phyloP scores from a whole-genome alignment of 2,888 invertebrate genomes.

The Calameuta idolon region DNA sequence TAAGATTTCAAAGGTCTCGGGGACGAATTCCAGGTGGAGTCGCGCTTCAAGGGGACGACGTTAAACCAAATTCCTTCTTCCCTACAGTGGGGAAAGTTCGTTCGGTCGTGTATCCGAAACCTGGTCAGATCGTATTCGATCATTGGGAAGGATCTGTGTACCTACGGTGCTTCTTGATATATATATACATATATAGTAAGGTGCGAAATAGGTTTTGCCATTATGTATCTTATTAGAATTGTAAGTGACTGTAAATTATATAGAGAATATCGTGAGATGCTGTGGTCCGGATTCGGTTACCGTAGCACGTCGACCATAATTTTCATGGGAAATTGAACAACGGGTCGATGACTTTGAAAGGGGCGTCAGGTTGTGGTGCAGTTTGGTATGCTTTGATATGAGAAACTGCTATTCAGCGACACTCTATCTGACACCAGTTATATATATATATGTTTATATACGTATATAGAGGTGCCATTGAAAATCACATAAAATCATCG shows the following conservation, averaged over 20 bases:
- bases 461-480: background rate
- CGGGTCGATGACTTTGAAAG: slow-evolving; percentile 5
- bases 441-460: background rate
- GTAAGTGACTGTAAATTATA: background rate
- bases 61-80: background rate
- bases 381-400: slow-evolving; percentile 46
- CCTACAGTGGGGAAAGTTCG: background rate
- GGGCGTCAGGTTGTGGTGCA: background rate
- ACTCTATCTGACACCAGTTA: slow-evolving; percentile 48
- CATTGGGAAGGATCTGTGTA: background rate
- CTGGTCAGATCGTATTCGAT: background rate
- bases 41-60: background rate
- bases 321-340: background rate
- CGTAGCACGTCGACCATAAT: background rate
- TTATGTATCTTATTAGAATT: background rate
- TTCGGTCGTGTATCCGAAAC: background rate
- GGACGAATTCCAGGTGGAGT: background rate
- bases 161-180: background rate
- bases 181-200: background rate
- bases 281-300: background rate
- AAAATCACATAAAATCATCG: background rate
- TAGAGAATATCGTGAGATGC: background rate
- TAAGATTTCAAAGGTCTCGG: slow-evolving; percentile 6
- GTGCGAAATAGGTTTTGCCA: background rate
- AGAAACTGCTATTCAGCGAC: slow-evolving; percentile 50